Base-by-base conservation (phyloP, 2,113 vertebrate genomes). In the Mormoops blainvillei region DNA sequence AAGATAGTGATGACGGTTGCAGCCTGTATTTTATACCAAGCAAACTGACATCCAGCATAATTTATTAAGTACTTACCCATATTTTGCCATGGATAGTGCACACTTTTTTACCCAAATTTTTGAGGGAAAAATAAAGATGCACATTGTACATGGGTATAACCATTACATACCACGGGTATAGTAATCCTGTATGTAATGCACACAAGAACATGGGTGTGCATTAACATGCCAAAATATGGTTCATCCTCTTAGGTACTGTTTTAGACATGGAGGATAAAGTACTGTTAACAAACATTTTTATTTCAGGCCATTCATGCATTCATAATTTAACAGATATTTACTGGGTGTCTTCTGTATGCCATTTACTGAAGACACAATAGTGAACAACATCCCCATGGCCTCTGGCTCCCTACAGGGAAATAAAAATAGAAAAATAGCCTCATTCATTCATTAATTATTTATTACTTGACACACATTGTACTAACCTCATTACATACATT, bases 11-110 rank as follows among this genome's bases (percentile, higher is more conserved):
- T 82, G 50, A 82, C 45, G 91, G 48, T 78, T 91, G 36, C 16
- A 67, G 9, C 52, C 58, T 76, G 22, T 71, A 87, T 86, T 96
- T 93, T 93, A 54, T 83, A 91, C n/a, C 68, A 95, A 92, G 36
- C 15, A 43, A 82, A 89, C 43, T 92, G 80, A 89, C 22, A 81
- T 45, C 50, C 20, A 94, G 22, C 16, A 22, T 89, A 95, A 76
- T 68, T 85, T 91, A 71, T 68, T 92, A 82, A 82, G 24, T 92
- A 68, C 50, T 91, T 92, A 43, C 26, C 58, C 58, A 12, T 61
- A 61, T 24, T 58, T 58, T 58, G 19, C 56, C 56, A 58, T 26
- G 56, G 24, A 26, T 58, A 58, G 26, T 11, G 24, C 24, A 1
- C 56, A 58, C 24, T 58, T 56, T 58, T 9, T 26, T 58, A 24